Conservation (phyloP, 2,888 invertebrate species). For the Sinohyriopsis cumingii region DNA sequence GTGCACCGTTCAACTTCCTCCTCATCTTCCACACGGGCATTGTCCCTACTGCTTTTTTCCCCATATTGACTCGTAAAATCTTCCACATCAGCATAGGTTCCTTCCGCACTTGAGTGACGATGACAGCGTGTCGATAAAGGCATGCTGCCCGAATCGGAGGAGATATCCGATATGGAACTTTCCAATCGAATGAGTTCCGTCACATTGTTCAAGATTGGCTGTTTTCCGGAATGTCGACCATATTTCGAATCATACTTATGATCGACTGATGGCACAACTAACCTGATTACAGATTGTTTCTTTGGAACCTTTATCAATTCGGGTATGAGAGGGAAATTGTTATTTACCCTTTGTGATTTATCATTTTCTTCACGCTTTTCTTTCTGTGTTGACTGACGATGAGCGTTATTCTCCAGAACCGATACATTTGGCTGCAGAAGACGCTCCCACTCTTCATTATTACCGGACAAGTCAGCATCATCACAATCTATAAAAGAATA, state of each 20-base stretch:
- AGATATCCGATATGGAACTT: neutral
- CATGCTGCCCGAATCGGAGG: neutral
- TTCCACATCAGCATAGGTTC: neutral
- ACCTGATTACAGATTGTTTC: conserved; percentile 25
- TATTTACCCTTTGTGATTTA: neutral
- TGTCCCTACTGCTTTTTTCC: neutral
- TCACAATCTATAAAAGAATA: conserved; percentile 13
- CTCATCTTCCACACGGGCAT: conserved; percentile 10
- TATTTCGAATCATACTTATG: conserved; percentile 1
- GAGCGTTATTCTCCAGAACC: neutral
- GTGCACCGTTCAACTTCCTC: conserved; percentile 30
- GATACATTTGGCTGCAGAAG: conserved; percentile 19
- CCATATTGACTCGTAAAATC: neutral
- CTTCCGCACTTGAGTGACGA: conserved; percentile 7
- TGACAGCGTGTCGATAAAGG: conserved; percentile 5
- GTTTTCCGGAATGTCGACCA: conserved; percentile 5
- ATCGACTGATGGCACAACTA: conserved; percentile 23
- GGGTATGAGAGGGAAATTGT: neutral
- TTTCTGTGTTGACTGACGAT: neutral
- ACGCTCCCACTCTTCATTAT: conserved; percentile 48
- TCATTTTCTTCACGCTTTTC: neutral
- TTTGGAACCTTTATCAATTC: conserved; percentile 11
- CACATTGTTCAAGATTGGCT: conserved; percentile 14
- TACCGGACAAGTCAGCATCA: conserved; percentile 38
- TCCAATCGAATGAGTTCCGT: conserved; percentile 1